Conservation (phyloP, 2,888 invertebrate genomes). For the Ophonus ardosiacus region DNA sequence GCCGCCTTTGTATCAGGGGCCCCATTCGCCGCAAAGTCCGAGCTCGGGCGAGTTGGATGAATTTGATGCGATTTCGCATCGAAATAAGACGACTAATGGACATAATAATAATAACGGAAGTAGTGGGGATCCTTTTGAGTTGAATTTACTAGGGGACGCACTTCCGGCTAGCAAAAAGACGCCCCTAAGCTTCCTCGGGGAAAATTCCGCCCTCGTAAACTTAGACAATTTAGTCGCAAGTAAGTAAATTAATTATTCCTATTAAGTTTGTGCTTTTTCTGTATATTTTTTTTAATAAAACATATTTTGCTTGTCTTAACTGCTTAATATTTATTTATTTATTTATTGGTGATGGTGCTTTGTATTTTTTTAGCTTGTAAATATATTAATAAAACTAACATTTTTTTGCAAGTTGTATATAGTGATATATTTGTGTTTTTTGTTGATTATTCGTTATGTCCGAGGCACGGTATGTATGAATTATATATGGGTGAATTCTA, state of each 20-base stretch:
- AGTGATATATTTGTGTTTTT: too few species aligned
- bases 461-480: too few species aligned
- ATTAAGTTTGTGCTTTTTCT: constrained; percentile 38
- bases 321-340: too few species aligned
- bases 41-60: constrained; percentile 85
- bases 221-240: constrained; percentile 93
- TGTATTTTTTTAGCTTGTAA: too few species aligned
- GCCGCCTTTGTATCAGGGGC: constrained; percentile 64
- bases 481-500: too few species aligned
- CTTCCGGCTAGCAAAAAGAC: constrained; percentile 88
- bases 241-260: constrained; percentile 69
- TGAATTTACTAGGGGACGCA: constrained; percentile 79
- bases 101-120: constrained; percentile 33
- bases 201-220: constrained; percentile 97
- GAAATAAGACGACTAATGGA: constrained; percentile 74
- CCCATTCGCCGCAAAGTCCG: constrained; percentile 75
- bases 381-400: too few species aligned
- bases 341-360: too few species aligned
- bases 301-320: too few species aligned
- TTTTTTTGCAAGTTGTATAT: too few species aligned
- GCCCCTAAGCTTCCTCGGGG: constrained; percentile 96
- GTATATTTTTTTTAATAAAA: background rate
- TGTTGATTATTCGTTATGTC: too few species aligned
- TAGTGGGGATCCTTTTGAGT: constrained; percentile 83
- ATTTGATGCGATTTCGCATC: constrained; percentile 91